Evolutionary conservation across 1,140 invertebrate genomes (phyloP).

Genomic region (Sogatella furcifera): DNA sequence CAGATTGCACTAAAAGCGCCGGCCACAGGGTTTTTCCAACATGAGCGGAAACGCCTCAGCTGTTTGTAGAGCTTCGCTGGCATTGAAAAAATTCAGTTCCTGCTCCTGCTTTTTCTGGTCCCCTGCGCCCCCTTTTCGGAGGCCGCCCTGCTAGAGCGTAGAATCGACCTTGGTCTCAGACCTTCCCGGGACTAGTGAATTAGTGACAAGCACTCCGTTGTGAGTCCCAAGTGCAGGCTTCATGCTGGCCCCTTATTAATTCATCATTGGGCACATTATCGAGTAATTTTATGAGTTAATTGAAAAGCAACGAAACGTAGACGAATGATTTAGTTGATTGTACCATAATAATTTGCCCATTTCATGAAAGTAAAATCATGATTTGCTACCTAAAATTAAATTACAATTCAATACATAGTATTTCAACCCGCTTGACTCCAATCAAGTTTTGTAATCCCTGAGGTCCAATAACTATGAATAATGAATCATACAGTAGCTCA

Average conservation of each 20-base stretch:
- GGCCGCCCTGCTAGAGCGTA: slow-evolving; percentile 40
- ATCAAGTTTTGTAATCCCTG: too few species aligned
- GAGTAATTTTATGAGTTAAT: too few species aligned
- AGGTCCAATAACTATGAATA: too few species aligned
- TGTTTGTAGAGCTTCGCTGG: slow-evolving; percentile 23
- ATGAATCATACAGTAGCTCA: too few species aligned
- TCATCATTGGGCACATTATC: slow-evolving; percentile 11
- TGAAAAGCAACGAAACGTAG: too few species aligned
- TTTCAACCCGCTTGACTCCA: too few species aligned
- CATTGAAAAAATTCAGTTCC: slow-evolving; percentile 12
- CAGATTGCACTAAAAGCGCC: slow-evolving; percentile 45
- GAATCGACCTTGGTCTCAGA: slow-evolving; percentile 40
- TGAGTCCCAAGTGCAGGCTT: slow-evolving; percentile 43
- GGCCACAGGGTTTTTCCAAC: slow-evolving; percentile 42
- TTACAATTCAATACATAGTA: too few species aligned
- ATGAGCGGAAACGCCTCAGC: slow-evolving; percentile 26
- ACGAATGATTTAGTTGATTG: too few species aligned
- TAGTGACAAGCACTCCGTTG: slow-evolving; percentile 42
- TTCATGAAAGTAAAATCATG: too few species aligned
- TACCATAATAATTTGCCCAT: too few species aligned
- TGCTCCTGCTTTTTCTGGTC: slow-evolving; percentile 39
- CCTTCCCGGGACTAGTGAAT: slow-evolving; percentile 39
- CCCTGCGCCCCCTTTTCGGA: slow-evolving; percentile 38
- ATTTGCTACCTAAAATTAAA: too few species aligned
- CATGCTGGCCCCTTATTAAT: slow-evolving; percentile 25